Percentiles rank a stretch among this genome's conserved stretches.
Evolutionary conservation across 1,140 invertebrate genomes (phyloP).

Genomic region (Sesamia nonagrioides): DNA sequence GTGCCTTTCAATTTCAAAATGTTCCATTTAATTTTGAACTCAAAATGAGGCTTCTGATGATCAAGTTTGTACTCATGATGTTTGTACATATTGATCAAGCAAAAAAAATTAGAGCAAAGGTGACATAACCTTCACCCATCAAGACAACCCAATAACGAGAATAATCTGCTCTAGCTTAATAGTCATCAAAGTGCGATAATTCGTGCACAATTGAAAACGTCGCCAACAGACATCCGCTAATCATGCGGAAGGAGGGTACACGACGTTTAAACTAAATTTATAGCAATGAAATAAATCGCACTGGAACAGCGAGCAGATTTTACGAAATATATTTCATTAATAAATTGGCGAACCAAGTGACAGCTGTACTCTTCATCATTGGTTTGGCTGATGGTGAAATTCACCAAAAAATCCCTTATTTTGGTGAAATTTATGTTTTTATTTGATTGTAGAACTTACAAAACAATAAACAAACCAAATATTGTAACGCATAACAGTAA

Average conservation of each 20-base stretch:
- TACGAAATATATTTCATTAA: conserved; percentile 51
- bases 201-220: conserved; percentile 60
- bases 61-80: too few species aligned
- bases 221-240: conserved; percentile 68
- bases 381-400: not conserved
- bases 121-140: not conserved
- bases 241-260: conserved; percentile 63
- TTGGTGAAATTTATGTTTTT: too few species aligned
- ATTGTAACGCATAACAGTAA: too few species aligned
- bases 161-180: conserved; percentile 45
- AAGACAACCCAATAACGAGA: conserved; percentile 40
- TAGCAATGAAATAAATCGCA: conserved; percentile 60
- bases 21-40: too few species aligned
- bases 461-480: too few species aligned
- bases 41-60: too few species aligned
- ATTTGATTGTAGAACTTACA: too few species aligned
- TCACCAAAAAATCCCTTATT: too few species aligned
- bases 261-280: conserved; percentile 65
- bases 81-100: not conserved
- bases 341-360: conserved; percentile 53
- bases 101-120: not conserved
- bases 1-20: too few species aligned
- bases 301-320: conserved; percentile 43
- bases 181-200: conserved; percentile 56
- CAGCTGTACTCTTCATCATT: conserved; percentile 36